phyloP scores from a whole-genome alignment of 2,797 vertebrate species.

The Cyprinodon diabolis region DNA sequence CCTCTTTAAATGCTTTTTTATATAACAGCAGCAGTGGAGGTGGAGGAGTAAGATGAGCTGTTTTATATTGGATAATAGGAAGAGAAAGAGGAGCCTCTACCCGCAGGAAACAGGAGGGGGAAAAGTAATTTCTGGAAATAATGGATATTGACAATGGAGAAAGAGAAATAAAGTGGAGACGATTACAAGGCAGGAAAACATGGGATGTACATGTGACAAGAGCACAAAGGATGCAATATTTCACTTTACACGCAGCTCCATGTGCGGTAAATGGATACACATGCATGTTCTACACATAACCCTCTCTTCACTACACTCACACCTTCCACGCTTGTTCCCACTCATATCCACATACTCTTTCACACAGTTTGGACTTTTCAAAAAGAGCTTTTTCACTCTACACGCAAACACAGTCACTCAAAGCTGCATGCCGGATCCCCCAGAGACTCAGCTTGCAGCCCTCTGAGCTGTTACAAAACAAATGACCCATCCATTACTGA shows the following conservation, averaged over 20 bases:
- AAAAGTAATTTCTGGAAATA: constrained; percentile 44
- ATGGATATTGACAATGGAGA: constrained; percentile 16
- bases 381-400: constrained; percentile 13
- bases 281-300: constrained; percentile 54
- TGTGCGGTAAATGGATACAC: constrained; percentile 35
- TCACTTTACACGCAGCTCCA: constrained; percentile 14
- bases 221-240: constrained; percentile 33
- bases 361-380: constrained; percentile 41
- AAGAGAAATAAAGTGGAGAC: constrained; percentile 15
- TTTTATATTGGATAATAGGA: constrained; percentile 37
- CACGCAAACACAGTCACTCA: constrained; percentile 30
- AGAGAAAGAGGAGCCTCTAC: constrained; percentile 47
- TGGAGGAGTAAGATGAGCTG: constrained; percentile 43
- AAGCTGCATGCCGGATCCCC: constrained; percentile 55
- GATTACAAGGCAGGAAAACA: constrained; percentile 30
- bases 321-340: constrained; percentile 65
- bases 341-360: constrained; percentile 54
- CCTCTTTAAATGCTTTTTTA: constrained; percentile 43
- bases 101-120: constrained; percentile 22
- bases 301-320: constrained; percentile 61
- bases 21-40: constrained; percentile 52
- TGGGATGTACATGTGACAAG: constrained; percentile 54
- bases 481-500: constrained; percentile 61
- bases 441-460: constrained; percentile 61
- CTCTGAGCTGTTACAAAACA: constrained; percentile 69